Evolutionary conservation across 2,797 vertebrate genomes (phyloP).

Genomic region (Alfaro cultratus): DNA sequence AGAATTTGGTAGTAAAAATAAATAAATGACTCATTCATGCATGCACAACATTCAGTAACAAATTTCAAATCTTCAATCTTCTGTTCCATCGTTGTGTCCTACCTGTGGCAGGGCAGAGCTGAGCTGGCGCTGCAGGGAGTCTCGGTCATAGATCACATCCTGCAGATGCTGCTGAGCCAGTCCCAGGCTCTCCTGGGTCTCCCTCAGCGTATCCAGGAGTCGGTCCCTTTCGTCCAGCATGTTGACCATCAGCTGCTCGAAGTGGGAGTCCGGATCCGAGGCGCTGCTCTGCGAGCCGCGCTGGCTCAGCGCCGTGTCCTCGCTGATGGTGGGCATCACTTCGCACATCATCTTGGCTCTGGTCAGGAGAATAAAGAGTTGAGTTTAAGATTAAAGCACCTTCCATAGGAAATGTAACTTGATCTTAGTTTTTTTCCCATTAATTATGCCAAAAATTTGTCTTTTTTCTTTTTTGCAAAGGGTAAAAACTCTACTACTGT

Average conservation of each 20-base stretch:
- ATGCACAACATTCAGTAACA: not conserved
- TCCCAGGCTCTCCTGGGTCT: slow-evolving; percentile 96
- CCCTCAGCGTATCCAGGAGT: slow-evolving; percentile 94
- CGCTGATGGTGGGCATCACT: slow-evolving; percentile 98
- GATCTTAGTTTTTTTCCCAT: not conserved
- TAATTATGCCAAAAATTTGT: not conserved
- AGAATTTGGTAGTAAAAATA: not conserved
- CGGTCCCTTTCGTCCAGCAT: slow-evolving; percentile 99
- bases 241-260: slow-evolving; percentile 99
- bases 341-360: slow-evolving; percentile 94
- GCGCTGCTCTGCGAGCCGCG: slow-evolving; percentile 95
- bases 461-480: not conserved
- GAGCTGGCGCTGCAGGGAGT: slow-evolving; percentile 96
- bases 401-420: not conserved
- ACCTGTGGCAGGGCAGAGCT: slow-evolving; percentile 99
- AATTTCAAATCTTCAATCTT: not conserved
- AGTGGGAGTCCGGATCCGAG: slow-evolving; percentile 97
- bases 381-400: not conserved
- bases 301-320: slow-evolving; percentile 97
- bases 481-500: not conserved
- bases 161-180: slow-evolving; percentile 95
- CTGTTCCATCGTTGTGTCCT: not conserved
- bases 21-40: not conserved
- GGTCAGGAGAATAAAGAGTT: slow-evolving; percentile 33
- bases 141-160: slow-evolving; percentile 97